A percentile compares a stretch with the other conserved stretches of the same genome.
Conservation (phyloP, 1,140 invertebrate species). For the Arctopsyche grandis region DNA sequence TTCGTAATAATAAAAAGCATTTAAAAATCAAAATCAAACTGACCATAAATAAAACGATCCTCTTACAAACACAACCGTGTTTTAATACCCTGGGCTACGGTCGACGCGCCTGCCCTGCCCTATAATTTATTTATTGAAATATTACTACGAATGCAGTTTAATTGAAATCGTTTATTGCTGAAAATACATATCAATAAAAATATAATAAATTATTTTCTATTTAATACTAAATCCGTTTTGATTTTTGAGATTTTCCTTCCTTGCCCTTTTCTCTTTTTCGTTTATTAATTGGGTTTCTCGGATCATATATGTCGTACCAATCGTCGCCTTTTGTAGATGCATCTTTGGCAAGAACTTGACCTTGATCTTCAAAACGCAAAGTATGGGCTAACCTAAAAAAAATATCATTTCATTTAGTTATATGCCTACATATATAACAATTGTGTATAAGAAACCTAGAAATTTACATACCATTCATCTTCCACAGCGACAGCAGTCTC, state of each 20-base stretch:
- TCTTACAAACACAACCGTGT: too few species aligned
- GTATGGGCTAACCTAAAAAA: constrained; percentile 78
- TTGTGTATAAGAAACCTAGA: constrained; percentile 19
- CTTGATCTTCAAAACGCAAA: constrained; percentile 81
- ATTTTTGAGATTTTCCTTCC: constrained; percentile 21
- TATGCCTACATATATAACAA: constrained; percentile 8
- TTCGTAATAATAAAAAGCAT: too few species aligned
- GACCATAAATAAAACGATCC: too few species aligned
- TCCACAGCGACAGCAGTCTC: constrained; percentile 58
- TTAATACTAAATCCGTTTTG: too few species aligned
- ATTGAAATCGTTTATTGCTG: too few species aligned
- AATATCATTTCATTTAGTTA: background rate
- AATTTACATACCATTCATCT: constrained; percentile 61
- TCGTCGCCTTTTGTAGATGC: constrained; percentile 93
- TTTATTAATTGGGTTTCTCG: constrained; percentile 93
- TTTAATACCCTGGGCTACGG: too few species aligned
- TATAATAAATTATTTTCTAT: too few species aligned
- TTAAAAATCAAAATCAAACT: too few species aligned
- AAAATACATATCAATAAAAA: too few species aligned
- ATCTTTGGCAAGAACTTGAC: constrained; percentile 89
- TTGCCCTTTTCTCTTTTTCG: constrained; percentile 75
- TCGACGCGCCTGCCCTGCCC: too few species aligned
- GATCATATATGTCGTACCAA: constrained; percentile 97
- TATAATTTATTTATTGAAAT: too few species aligned
- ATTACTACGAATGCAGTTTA: too few species aligned